A percentile compares a stretch with the other conserved stretches of the same genome.
phyloP scores from a whole-genome alignment of 2,113 vertebrate genomes.

The Neolamprologus fasciatus region DNA sequence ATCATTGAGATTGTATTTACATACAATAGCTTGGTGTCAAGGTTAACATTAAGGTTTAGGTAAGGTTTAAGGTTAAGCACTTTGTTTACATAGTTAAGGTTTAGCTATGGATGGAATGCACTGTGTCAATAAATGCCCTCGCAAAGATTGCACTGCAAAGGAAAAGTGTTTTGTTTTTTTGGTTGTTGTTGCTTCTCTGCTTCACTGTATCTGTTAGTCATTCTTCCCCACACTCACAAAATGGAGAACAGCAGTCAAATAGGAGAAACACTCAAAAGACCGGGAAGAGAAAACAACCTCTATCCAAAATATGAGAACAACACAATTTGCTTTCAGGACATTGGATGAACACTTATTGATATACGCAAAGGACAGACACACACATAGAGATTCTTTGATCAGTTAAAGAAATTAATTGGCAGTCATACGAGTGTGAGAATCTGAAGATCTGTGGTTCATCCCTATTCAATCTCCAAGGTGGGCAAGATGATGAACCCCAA shows the following conservation, averaged over 20 bases:
- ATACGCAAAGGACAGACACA: background rate
- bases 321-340: background rate
- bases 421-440: accelerated
- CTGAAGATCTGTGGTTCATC: background rate
- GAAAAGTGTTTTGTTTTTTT: background rate
- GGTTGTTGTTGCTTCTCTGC: background rate
- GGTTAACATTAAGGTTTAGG: background rate
- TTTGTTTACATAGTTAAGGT: background rate
- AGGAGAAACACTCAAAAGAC: background rate
- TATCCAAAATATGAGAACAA: background rate
- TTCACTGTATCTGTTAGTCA: background rate
- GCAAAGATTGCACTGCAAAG: background rate
- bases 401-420: background rate
- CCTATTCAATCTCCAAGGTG: background rate
- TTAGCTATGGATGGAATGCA: background rate
- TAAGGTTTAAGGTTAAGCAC: background rate
- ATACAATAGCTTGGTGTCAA: background rate
- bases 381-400: background rate
- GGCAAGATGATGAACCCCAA: background rate
- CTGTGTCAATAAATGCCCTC: background rate
- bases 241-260: background rate
- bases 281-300: background rate
- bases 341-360: background rate
- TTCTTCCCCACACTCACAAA: background rate
- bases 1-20: background rate